Evolutionary conservation across 2,888 invertebrate species (phyloP), one percentile per base, ranked within the genome.

Genomic region (Polymixis lichenea): DNA sequence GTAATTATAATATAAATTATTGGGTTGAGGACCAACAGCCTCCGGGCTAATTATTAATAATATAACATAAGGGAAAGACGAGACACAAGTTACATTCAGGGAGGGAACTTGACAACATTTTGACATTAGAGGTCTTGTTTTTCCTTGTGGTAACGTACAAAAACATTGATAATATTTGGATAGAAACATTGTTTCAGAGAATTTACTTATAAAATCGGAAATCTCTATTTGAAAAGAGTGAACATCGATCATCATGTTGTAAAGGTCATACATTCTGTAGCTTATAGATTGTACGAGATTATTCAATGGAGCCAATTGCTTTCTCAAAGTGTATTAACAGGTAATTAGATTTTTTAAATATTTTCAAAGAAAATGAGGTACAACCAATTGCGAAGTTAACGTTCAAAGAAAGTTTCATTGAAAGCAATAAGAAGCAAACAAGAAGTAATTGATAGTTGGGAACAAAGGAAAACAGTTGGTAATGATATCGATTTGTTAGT

Each of bases 1-100:
- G 56, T 77, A 80, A 78, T 82, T 86, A 84, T 80, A 73, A 84
- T 73, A 78, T 77, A 77, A 79, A 56, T 68, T n/a, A n/a, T n/a
- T n/a, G n/a, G 32, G 66, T 53, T 72, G 78, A 71, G 60, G 65
- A 62, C 64, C 43, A 68, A 75, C 62, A 65, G 61, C 58, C 75
- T 76, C 46, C 28, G 22, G 53, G 58, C n/a, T 84, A 77, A 78
- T 87, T 80, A 78, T 87, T 80, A 78, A 77, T 80, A 71, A 67
- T 74, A 65, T 60, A 76, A 71, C 38, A 64, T 71, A 66, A 9
- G 38, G 56, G 43, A 49, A 58, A 58, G 55, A 62, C n/a, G 25
- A 13, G 58, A 73, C 38, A 65, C 15, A 62, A 60, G 69, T 28
- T 62, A 73, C 55, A 68, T 71, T 64, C 46, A 49, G 25, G 51